Conservation (phyloP, 1,140 invertebrate species). For the Lepidurus arcticus region DNA sequence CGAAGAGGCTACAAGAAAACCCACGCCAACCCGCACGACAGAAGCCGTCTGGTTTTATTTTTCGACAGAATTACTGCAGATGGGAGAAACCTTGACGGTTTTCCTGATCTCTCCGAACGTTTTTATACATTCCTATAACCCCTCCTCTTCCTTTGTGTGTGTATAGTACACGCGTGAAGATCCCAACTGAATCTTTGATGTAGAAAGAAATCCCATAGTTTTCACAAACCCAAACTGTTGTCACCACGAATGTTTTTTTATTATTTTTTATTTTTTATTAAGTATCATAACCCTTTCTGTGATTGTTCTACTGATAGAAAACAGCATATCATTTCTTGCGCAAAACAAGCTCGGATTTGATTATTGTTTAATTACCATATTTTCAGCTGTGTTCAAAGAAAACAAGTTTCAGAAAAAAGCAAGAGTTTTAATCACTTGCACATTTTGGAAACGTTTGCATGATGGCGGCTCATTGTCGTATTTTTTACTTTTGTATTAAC, state of each 20-base stretch:
- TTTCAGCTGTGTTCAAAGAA: no score
- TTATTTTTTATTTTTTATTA: background rate
- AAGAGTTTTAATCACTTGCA: background rate
- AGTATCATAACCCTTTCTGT: background rate
- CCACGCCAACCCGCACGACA: background rate
- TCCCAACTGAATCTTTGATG: no score
- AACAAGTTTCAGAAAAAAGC: no score
- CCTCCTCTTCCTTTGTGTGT: background rate
- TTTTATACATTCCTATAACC: slow-evolving; percentile 1
- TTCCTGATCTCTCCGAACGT: background rate
- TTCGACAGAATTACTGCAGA: background rate
- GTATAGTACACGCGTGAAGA: no score
- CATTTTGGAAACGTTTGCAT: background rate
- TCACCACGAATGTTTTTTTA: background rate
- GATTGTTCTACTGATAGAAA: background rate
- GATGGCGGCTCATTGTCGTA: background rate
- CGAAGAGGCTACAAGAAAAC: background rate
- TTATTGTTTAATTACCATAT: no score
- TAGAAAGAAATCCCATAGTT: no score
- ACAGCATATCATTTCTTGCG: background rate
- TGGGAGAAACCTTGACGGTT: slow-evolving; percentile 5
- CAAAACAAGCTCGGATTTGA: no score
- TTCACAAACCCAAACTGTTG: background rate
- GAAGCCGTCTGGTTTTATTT: background rate
- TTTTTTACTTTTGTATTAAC: background rate